These are phyloP conservation scores for Mugil cephalus DNA, from an alignment of 2,113 vertebrate species.

Conservation along the genomic window DNA sequence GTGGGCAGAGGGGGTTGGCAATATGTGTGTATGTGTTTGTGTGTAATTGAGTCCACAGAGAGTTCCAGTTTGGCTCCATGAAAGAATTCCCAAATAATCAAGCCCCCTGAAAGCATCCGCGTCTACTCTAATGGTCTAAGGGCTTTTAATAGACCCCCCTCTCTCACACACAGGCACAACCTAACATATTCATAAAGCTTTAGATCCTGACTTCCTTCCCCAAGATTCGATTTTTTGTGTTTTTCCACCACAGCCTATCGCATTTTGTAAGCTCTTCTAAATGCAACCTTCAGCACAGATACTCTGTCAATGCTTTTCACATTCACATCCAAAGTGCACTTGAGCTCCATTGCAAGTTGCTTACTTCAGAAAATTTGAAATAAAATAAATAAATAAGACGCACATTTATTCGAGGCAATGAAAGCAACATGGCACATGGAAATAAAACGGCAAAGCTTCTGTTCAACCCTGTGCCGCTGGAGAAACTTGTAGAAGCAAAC, in stretches of 20 bases:
- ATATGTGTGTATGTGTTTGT: constrained; percentile 5
- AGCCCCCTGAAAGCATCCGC: constrained; percentile 4
- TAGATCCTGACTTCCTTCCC: neutral
- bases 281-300: constrained; percentile 25
- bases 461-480: constrained; percentile 20
- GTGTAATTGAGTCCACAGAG: constrained; percentile 68
- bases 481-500: neutral
- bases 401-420: constrained; percentile 29
- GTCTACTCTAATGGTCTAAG: constrained; percentile 7
- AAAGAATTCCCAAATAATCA: constrained; percentile 45
- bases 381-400: neutral
- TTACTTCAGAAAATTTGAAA: constrained; percentile 25
- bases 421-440: constrained; percentile 19
- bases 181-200: neutral
- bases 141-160: neutral
- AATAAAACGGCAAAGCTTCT: constrained; percentile 42
- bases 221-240: neutral
- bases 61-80: constrained; percentile 39
- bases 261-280: constrained; percentile 38
- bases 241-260: constrained; percentile 8
- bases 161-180: neutral
- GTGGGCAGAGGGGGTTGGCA: neutral
- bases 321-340: constrained; percentile 41
- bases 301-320: constrained; percentile 43
- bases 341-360: constrained; percentile 46